Evolutionary conservation across 2,888 invertebrate genomes (phyloP).

Genomic region (Tanypteryx hageni): DNA sequence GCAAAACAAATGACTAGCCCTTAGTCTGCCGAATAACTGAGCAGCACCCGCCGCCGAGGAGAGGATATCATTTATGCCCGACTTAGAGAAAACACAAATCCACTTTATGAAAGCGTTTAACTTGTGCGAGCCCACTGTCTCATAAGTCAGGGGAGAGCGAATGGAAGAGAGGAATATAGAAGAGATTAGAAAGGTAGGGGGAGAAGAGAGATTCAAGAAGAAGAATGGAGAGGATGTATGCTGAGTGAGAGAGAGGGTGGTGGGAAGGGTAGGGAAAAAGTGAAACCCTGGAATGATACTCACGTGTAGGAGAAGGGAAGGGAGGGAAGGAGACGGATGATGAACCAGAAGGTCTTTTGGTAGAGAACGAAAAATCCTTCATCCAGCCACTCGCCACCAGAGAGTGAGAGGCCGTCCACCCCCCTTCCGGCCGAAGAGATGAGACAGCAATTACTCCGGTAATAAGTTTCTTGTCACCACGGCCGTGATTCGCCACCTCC

Average conservation of each 20-base stretch:
- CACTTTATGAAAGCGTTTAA: too few species aligned
- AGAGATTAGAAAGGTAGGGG: too few species aligned
- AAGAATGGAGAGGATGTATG: background rate
- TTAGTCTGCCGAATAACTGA: too few species aligned
- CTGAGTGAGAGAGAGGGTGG: background rate
- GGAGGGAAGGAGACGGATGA: background rate
- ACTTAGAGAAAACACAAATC: too few species aligned
- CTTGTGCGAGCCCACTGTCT: too few species aligned
- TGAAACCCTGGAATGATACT: background rate
- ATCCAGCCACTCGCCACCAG: background rate
- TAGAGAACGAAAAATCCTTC: background rate
- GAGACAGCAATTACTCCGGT: slow-evolving; percentile 29
- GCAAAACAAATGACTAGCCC: too few species aligned
- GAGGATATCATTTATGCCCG: too few species aligned
- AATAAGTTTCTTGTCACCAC: slow-evolving; percentile 45
- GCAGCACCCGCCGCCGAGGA: too few species aligned
- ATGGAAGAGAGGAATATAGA: too few species aligned
- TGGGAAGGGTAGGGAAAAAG: background rate
- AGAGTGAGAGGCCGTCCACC: background rate
- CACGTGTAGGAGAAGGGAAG: background rate
- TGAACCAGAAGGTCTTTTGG: background rate
- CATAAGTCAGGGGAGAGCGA: too few species aligned
- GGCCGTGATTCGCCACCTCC: slow-evolving; percentile 16
- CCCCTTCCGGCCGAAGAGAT: background rate
- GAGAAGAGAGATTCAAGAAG: background rate